Conservation (phyloP, 2,113 vertebrate genomes). For the Cochlearius cochlearius region DNA sequence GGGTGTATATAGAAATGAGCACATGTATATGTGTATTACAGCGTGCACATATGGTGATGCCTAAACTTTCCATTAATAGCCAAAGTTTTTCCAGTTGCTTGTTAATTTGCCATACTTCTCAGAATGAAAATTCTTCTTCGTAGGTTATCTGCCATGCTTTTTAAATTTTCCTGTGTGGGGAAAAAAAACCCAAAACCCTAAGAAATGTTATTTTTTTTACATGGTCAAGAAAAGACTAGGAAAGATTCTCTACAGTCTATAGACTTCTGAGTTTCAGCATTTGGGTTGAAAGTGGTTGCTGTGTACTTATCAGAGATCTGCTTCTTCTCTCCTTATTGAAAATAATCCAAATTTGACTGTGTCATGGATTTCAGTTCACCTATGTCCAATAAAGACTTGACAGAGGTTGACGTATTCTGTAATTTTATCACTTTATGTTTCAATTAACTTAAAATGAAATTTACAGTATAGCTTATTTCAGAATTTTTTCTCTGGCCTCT, state of each 20-base stretch:
- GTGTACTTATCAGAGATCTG: background rate
- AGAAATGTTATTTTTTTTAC: background rate
- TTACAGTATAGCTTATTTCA: background rate
- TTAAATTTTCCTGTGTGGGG: background rate
- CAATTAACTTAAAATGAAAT: conserved; percentile 33
- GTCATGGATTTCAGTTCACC: background rate
- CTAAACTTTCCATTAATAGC: background rate
- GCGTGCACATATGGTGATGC: background rate
- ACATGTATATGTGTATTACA: background rate
- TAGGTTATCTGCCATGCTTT: background rate
- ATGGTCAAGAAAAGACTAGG: background rate
- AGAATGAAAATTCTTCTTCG: background rate
- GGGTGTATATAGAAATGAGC: background rate
- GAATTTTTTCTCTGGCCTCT: background rate
- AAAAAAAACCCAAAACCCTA: background rate
- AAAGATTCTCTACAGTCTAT: background rate
- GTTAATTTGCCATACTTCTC: background rate
- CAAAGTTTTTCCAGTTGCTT: background rate
- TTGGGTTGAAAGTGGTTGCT: background rate
- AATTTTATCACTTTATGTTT: conserved; percentile 22
- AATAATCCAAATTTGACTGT: background rate
- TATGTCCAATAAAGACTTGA: background rate
- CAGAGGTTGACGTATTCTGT: background rate
- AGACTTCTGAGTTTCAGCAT: background rate
- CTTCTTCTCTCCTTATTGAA: background rate